Percentiles rank a stretch among this genome's conserved stretches.
phyloP scores from a whole-genome alignment of 1,140 invertebrate genomes.

The Drosophila quadrilineata region DNA sequence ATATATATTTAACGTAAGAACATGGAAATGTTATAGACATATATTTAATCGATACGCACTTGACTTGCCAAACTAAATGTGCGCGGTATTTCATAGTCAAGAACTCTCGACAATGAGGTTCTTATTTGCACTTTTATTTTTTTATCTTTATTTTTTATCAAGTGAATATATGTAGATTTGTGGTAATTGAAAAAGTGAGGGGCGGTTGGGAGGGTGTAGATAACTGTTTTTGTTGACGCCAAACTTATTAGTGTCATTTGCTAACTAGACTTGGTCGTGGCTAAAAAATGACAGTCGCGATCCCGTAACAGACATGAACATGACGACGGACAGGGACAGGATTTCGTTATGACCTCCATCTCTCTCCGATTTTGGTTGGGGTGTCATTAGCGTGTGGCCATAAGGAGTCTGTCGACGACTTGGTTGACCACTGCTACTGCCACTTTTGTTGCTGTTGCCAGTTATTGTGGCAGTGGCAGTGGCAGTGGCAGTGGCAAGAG shows the following conservation, averaged over 20 bases:
- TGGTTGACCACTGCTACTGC: not conserved
- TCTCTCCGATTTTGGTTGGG: not conserved
- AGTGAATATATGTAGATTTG: constrained; percentile 34
- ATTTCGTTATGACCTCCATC: not conserved
- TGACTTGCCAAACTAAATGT: too few relatives aligned
- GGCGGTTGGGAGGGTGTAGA: not conserved
- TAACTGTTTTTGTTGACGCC: not conserved
- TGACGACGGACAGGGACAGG: constrained; percentile 4
- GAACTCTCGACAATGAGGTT: not conserved
- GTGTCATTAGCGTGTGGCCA: constrained; percentile 36
- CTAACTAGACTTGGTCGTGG: constrained; percentile 2
- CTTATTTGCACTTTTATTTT: too few relatives aligned
- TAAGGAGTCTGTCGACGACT: constrained; percentile 32
- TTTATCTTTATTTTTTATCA: too few relatives aligned
- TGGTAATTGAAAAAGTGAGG: constrained; percentile 32
- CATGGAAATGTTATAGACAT: too few relatives aligned
- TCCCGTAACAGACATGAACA: constrained; percentile 18
- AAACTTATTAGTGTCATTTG: constrained; percentile 44
- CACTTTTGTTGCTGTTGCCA: too few relatives aligned
- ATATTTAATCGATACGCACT: too few relatives aligned
- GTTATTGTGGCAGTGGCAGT: not conserved
- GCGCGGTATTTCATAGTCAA: not conserved
- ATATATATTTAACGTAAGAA: too few relatives aligned
- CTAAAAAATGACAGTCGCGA: constrained; percentile 38
- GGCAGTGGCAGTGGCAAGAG: not conserved